These are phyloP conservation scores for Amphiprion ocellaris DNA, from an alignment of 2,113 vertebrate species.

Conservation along the genomic window DNA sequence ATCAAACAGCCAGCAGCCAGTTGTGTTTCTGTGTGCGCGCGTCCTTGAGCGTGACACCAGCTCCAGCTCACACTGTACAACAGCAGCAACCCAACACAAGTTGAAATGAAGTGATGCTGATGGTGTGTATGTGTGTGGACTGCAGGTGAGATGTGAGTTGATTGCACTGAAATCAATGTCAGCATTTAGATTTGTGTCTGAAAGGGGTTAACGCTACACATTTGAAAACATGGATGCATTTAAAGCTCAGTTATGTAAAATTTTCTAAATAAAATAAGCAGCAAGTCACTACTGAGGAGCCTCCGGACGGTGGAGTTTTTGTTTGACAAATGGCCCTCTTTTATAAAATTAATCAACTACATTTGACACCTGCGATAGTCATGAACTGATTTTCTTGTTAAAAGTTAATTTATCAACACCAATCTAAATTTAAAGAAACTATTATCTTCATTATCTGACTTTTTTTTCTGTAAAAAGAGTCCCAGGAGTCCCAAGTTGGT, in stretches of 20 bases:
- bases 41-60: constrained; percentile 66
- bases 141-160: constrained; percentile 49
- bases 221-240: not conserved
- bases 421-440: too few species aligned
- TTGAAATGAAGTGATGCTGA: constrained; percentile 33
- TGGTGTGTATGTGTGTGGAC: constrained; percentile 29
- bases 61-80: constrained; percentile 38
- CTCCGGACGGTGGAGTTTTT: not conserved
- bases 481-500: too few species aligned
- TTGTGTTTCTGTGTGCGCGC: not conserved
- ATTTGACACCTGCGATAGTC: not conserved
- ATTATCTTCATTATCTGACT: too few species aligned
- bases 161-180: constrained; percentile 24
- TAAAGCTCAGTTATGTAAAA: not conserved
- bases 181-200: constrained; percentile 26
- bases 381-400: too few species aligned
- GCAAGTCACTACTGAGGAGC: not conserved
- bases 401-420: too few species aligned
- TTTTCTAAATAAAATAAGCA: not conserved
- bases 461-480: too few species aligned
- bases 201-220: not conserved
- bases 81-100: constrained; percentile 29
- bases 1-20: constrained; percentile 13
- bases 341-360: not conserved
- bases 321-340: not conserved